phyloP scores from a whole-genome alignment of 2,797 vertebrate genomes.

The Chloroceryle inda region DNA sequence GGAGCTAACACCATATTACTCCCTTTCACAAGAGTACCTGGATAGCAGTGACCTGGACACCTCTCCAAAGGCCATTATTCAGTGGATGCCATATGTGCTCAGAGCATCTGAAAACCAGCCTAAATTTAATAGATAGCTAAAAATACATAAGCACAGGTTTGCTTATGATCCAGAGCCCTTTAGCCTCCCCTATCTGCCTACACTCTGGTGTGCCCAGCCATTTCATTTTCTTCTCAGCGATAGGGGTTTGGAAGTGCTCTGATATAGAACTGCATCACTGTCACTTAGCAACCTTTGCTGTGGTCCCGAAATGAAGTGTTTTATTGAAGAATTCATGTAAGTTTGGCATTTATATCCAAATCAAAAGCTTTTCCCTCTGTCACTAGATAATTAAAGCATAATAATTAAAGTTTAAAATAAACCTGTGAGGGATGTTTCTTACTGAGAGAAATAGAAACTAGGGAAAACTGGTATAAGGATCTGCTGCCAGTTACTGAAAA shows the following conservation, averaged over 20 bases:
- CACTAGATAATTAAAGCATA: background rate
- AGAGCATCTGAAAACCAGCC: background rate
- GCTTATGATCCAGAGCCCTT: background rate
- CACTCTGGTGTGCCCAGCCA: fast-evolving
- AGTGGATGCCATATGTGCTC: background rate
- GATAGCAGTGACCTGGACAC: background rate
- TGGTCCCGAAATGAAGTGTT: background rate
- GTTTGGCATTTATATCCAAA: constrained; percentile 11
- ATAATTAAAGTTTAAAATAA: constrained; percentile 49
- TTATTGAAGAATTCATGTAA: background rate
- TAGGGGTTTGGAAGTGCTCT: background rate
- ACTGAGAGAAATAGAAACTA: background rate
- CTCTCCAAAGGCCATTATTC: background rate
- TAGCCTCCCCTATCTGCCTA: background rate
- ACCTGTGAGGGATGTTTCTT: background rate
- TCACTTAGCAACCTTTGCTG: constrained; percentile 34
- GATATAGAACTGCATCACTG: background rate
- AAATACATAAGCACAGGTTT: background rate
- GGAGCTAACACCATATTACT: background rate
- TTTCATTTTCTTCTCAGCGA: background rate
- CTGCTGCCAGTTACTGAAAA: background rate
- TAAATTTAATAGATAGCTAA: background rate
- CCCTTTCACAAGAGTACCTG: background rate
- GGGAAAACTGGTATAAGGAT: background rate
- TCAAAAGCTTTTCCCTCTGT: background rate